These are phyloP conservation scores for Himalopsyche anomala DNA, from an alignment of 2,888 invertebrate species.

Conservation along the genomic window DNA sequence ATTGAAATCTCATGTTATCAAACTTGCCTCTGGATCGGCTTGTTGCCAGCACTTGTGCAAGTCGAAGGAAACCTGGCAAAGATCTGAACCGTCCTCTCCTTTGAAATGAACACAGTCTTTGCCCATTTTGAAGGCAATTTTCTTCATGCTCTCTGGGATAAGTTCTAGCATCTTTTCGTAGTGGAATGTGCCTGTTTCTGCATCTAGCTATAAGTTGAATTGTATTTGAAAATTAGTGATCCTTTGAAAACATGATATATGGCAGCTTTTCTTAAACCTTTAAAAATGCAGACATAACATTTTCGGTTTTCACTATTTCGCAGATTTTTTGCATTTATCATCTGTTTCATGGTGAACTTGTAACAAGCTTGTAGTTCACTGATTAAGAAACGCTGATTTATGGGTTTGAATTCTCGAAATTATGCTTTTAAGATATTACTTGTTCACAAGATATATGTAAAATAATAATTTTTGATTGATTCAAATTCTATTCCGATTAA, in stretches of 20 bases:
- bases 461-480: too few species aligned
- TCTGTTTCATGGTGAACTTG: too few species aligned
- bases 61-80: conserved; percentile 68
- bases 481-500: too few species aligned
- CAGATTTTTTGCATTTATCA: too few species aligned
- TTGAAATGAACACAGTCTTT: conserved; percentile 67
- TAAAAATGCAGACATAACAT: too few species aligned
- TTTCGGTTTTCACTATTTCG: too few species aligned
- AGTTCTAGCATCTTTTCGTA: conserved; percentile 67
- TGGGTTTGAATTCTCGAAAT: too few species aligned
- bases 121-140: conserved; percentile 67
- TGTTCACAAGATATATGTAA: too few species aligned
- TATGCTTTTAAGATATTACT: too few species aligned
- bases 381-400: too few species aligned
- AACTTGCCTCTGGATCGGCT: conserved; percentile 67
- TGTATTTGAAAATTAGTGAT: neutral
- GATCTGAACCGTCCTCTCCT: conserved; percentile 67
- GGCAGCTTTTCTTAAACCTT: too few species aligned
- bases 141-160: conserved; percentile 67
- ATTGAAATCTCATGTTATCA: neutral
- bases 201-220: conserved; percentile 66
- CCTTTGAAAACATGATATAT: neutral
- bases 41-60: conserved; percentile 68
- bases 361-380: too few species aligned
- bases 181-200: conserved; percentile 66